Conservation (phyloP, 2,888 invertebrate genomes). For the Drosophila tanythrix region DNA sequence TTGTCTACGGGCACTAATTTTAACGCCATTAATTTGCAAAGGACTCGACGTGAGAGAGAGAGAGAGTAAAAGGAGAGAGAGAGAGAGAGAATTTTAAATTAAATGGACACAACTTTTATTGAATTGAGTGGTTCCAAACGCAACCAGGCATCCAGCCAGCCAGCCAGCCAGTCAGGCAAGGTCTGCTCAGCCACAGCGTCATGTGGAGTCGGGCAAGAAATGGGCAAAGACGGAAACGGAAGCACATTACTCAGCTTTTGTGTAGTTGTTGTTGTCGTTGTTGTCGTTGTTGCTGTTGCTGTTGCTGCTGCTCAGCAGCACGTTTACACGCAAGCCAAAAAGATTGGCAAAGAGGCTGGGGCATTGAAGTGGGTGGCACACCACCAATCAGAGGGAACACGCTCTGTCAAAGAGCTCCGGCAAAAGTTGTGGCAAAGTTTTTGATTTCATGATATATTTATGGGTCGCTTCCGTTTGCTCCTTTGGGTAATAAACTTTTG, state of each 20-base stretch:
- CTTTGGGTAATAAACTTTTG: conserved; percentile 75
- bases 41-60: conserved; percentile 11
- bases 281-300: conserved; percentile 4
- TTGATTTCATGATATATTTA: conserved; percentile 82
- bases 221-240: conserved; percentile 62
- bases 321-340: conserved; percentile 69
- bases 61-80: neutral
- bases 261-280: neutral
- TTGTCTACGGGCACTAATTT: conserved; percentile 68
- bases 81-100: conserved; percentile 72
- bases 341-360: conserved; percentile 18
- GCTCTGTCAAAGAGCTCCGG: conserved; percentile 48
- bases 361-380: conserved; percentile 13
- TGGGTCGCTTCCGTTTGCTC: conserved; percentile 69
- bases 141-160: neutral
- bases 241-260: conserved; percentile 68
- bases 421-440: conserved; percentile 76
- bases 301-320: conserved; percentile 43
- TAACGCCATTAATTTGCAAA: conserved; percentile 74
- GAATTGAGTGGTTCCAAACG: conserved; percentile 63
- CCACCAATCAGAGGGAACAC: conserved; percentile 64
- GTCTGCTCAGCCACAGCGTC: conserved; percentile 24
- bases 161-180: conserved; percentile 12
- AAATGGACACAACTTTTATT: conserved; percentile 82
- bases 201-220: conserved; percentile 35